Conservation (phyloP, 2,888 invertebrate species). For the Synanthedon vespiformis region DNA sequence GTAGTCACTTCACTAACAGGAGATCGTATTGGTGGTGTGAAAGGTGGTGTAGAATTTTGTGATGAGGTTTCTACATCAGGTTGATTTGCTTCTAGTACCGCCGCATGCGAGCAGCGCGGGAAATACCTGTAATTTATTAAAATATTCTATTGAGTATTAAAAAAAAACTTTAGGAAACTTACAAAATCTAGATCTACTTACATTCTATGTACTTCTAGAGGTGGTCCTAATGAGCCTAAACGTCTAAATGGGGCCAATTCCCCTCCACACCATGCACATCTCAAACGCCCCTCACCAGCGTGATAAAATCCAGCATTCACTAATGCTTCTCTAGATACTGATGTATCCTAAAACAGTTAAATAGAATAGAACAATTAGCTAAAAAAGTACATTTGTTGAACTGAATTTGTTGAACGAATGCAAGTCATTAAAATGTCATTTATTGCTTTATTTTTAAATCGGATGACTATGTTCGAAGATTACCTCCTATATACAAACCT, state of each 20-base stretch:
- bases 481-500: too few species aligned
- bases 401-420: too few species aligned
- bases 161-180: neutral
- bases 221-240: constrained; percentile 70
- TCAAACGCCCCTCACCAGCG: constrained; percentile 74
- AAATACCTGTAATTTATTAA: constrained; percentile 30
- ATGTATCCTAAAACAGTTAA: constrained; percentile 33
- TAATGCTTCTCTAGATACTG: constrained; percentile 76
- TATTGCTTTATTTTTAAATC: too few species aligned
- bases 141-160: neutral
- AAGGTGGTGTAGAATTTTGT: constrained; percentile 19
- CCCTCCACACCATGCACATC: constrained; percentile 86
- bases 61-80: constrained; percentile 12
- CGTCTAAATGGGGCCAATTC: constrained; percentile 74
- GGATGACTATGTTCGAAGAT: too few species aligned
- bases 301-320: constrained; percentile 90
- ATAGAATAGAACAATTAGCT: neutral
- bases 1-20: constrained; percentile 14
- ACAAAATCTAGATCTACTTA: constrained; percentile 16
- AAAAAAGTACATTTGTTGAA: neutral
- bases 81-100: constrained; percentile 27
- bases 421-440: too few species aligned
- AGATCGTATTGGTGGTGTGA: constrained; percentile 20
- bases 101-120: constrained; percentile 46
- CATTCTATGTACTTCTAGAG: constrained; percentile 76